Base-by-base conservation (phyloP, 2,888 invertebrate genomes). In the Erebia ligea region DNA sequence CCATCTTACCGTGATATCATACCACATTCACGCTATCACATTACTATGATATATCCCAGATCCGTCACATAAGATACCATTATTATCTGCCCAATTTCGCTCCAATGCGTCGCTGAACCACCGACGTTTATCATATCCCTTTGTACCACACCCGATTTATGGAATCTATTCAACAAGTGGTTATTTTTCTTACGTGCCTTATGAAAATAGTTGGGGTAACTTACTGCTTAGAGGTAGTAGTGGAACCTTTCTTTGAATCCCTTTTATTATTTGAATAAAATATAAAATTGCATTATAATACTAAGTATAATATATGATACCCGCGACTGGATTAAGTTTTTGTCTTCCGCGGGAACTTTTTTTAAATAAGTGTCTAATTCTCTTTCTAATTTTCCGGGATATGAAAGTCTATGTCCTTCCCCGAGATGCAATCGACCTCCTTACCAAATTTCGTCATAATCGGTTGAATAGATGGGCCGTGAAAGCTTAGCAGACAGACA, bases 51-150 rank as follows among this genome's bases (percentile, higher is more conserved):
- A 59, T 59, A 59, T 45, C 13, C 40, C 1, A 17, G 6, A 61
- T 9, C 4, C 9, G 9, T 45, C 48, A 62, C 48, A 48, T 21
- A 45, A 62, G 48, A 21, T 21, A 21, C 21, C 69, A 59, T 71
- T 69, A 69, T 65, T 69, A 68, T 65, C 68, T 59, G 54, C 34
- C 50, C 56, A 59, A 70, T 70, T 58, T 68, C 45, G 56, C 54
- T n/a, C 40, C 58, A 17, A 62, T 48, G 62, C 62, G 45, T 15
- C 19, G 40, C 17, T n/a, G 17, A 40, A 59, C 40, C 40, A 59
- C 42, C 59, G 17, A 15, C 62, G 48, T 21, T 48, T 48, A 62
- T 48, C 62, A 62, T 62, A 62, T 48, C 15, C 62, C 15, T 62
- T 48, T 19, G 34, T 62, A 62, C 13, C 25, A 48, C 19, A 19